Evolutionary conservation across 2,888 invertebrate species (phyloP).

Genomic region (Plebejus argus): DNA sequence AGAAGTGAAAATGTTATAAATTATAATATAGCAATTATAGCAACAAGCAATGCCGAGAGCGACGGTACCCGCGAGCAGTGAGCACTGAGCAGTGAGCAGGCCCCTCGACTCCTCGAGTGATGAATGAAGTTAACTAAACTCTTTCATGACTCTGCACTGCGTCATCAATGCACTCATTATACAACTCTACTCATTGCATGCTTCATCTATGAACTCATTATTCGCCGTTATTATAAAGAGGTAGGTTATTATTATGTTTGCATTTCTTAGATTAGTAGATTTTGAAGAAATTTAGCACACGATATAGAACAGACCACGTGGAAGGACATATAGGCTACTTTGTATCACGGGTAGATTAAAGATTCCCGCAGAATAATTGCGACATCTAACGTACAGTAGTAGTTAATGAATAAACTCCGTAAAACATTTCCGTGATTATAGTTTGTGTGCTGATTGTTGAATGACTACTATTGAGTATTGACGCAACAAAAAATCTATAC

Average conservation of each 20-base stretch:
- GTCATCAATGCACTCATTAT: constrained; percentile 41
- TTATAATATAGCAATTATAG: no score
- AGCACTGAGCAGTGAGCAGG: constrained; percentile 42
- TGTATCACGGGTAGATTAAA: no score
- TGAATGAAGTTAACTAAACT: constrained; percentile 64
- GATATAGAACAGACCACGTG: not conserved
- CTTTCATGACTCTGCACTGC: constrained; percentile 52
- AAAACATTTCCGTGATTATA: not conserved
- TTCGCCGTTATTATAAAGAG: not conserved
- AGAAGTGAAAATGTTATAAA: not conserved
- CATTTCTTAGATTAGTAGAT: no score
- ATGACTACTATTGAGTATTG: not conserved
- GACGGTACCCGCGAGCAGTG: constrained; percentile 31
- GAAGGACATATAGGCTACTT: no score
- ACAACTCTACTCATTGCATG: not conserved
- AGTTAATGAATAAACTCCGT: not conserved
- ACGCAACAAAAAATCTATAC: constrained; percentile 10
- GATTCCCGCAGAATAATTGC: no score
- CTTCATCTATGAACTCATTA: not conserved
- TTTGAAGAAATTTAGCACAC: not conserved
- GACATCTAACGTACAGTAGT: no score
- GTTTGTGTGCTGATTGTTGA: not conserved
- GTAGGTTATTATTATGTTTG: no score
- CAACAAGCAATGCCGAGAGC: not conserved
- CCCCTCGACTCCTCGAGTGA: constrained; percentile 53